These are phyloP conservation scores for Cylloceria caligata DNA, from an alignment of 2,888 invertebrate species.

Conservation along the genomic window DNA sequence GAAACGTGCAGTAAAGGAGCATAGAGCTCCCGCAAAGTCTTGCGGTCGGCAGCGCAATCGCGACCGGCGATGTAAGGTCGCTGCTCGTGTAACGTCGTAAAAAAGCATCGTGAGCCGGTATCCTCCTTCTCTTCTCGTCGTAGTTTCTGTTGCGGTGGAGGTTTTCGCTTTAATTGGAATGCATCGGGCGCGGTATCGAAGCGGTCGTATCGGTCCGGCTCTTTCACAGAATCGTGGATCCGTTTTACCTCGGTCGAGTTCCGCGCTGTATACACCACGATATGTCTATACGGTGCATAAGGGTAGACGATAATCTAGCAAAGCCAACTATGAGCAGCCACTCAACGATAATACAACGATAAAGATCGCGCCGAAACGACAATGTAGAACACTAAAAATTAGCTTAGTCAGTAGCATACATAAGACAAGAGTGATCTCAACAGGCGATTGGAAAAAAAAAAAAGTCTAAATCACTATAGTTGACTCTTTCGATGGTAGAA, in stretches of 20 bases:
- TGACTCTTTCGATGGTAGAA: too few relatives aligned
- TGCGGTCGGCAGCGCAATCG: constrained; percentile 54
- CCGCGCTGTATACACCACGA: neutral
- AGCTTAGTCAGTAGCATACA: constrained; percentile 7
- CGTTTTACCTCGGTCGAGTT: constrained; percentile 68
- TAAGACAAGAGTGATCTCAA: neutral
- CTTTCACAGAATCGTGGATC: constrained; percentile 82
- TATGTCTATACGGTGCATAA: constrained; percentile 20
- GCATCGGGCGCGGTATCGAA: constrained; percentile 77
- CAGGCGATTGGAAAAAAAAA: neutral
- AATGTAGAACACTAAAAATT: constrained; percentile 25
- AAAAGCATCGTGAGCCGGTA: constrained; percentile 69
- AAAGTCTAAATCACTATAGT: too few relatives aligned
- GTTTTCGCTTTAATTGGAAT: constrained; percentile 81
- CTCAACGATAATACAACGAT: constrained; percentile 48
- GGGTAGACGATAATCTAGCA: constrained; percentile 50
- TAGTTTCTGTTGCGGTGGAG: constrained; percentile 72
- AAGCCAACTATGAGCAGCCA: constrained; percentile 48
- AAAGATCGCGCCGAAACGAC: constrained; percentile 34
- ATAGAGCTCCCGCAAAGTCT: constrained; percentile 52
- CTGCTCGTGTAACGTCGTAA: constrained; percentile 62
- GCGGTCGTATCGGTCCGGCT: constrained; percentile 75
- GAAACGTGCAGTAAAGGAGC: constrained; percentile 42
- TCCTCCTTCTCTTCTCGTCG: constrained; percentile 63
- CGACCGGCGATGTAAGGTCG: constrained; percentile 61